These are phyloP conservation scores for Thalpophila matura DNA, from an alignment of 2,888 invertebrate species.

Conservation along the genomic window DNA sequence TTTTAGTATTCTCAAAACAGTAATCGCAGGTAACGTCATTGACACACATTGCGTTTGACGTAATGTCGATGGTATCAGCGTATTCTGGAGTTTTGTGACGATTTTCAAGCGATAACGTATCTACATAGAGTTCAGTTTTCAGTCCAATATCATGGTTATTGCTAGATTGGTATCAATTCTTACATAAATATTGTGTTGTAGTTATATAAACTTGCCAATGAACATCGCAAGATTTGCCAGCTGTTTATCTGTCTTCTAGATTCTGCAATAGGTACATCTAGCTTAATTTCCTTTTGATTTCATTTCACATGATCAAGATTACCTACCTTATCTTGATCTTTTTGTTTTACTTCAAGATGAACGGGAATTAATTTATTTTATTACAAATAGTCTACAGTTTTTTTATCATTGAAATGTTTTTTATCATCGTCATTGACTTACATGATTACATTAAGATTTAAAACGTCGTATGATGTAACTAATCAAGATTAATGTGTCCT, in stretches of 20 bases:
- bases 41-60: conserved; percentile 78
- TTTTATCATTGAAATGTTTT: background rate
- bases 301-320: background rate
- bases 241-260: too few relatives aligned
- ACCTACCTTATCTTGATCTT: too few relatives aligned
- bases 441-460: background rate
- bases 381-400: background rate
- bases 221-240: background rate
- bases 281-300: too few relatives aligned
- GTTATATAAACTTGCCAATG: too few relatives aligned
- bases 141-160: background rate
- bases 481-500: conserved; percentile 49
- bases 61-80: conserved; percentile 61
- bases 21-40: conserved; percentile 73
- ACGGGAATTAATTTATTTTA: background rate
- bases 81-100: conserved; percentile 32
- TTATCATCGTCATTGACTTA: background rate
- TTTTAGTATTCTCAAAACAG: conserved; percentile 46
- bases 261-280: too few relatives aligned
- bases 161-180: too few relatives aligned
- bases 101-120: conserved; percentile 3
- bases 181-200: too few relatives aligned
- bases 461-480: background rate
- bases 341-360: background rate
- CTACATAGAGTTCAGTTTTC: background rate